Base-by-base conservation (phyloP, 2,797 vertebrate species). In the Syndactyla subalaris region DNA sequence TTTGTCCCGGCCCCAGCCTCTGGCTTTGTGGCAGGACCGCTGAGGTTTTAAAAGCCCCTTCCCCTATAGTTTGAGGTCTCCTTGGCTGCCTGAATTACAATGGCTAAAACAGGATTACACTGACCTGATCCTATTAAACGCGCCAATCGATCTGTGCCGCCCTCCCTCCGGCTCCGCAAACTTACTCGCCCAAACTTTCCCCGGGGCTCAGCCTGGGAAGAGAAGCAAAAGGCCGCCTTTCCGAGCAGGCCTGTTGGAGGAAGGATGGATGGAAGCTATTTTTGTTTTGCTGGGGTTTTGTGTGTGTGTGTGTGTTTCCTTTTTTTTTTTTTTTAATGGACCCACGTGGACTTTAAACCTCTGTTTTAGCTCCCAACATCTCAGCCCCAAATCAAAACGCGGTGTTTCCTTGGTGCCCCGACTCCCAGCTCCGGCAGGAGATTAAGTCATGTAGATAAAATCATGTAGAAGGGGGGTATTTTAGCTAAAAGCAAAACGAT, bases 71-170 rank as follows among this genome's bases (percentile, higher is more conserved):
- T 95, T 46, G 85, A 82, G 93, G 95, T 97, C 97, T 95, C 96
- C 91, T 88, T 63, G 93, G 97, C 96, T 88, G 96, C 98, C 97
- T 89, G 97, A 97, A 97, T 97, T 71, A 98, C 98, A 98, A 98
- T 97, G 97, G 97, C 96, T 93, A 74, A 98, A 98, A 98, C 97
- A 97, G 98, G 98, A 98, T 99, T 98, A 98, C 98, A 98, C 97
- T 77, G 96, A 95, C 96, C 96, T 97, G 98, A 98, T 98, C 98
- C 98, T 96, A 96, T 98, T 98, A 98, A 97, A 97, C 95, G 96
- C 96, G 51, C 97, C 97, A 87, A 95, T 90, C 93, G 93, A 92
- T 87, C 97, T 85, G 95, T 87, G 96, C 96, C 83, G 93, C 94
- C 95, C 96, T 96, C 92, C 97, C 93, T 92, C 93, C 85, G 81